phyloP scores from a whole-genome alignment of 2,113 vertebrate species.

The Microcebus lehilahytsara region DNA sequence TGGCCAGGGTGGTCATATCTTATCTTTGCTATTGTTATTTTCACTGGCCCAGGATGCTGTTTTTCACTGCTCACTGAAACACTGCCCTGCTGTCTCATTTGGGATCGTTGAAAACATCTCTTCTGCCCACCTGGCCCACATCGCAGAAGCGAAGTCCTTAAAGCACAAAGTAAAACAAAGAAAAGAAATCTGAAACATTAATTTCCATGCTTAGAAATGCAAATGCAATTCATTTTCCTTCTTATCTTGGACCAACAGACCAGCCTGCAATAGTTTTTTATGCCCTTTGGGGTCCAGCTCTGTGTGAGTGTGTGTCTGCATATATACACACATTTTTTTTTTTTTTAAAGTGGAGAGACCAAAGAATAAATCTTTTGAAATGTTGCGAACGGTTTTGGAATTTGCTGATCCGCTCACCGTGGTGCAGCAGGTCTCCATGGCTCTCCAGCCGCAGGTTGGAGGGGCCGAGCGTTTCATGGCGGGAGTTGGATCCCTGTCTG shows the following conservation, averaged over 20 bases:
- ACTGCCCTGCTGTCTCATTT: neutral
- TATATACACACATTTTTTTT: neutral
- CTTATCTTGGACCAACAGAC: slow-evolving; percentile 74
- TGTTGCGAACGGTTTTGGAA: neutral
- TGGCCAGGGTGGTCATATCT: slow-evolving; percentile 37
- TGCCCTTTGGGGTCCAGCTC: neutral
- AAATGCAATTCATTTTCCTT: slow-evolving; percentile 57
- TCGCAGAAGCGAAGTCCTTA: neutral
- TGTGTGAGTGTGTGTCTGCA: neutral
- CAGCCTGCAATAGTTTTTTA: neutral
- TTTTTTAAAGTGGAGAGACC: neutral
- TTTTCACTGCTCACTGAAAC: neutral
- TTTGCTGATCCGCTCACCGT: no score
- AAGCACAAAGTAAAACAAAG: slow-evolving; percentile 48
- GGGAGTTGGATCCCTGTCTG: neutral
- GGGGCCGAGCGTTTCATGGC: no score
- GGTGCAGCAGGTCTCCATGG: accelerated
- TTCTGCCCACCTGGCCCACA: slow-evolving; percentile 51
- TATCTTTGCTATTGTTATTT: neutral
- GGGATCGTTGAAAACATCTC: slow-evolving; percentile 27
- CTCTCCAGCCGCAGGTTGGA: neutral
- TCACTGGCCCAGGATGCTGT: slow-evolving; percentile 2
- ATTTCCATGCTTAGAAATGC: slow-evolving; percentile 73
- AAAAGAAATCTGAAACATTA: neutral
- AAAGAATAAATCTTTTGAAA: neutral